A percentile compares a stretch with the other conserved stretches of the same genome.
Conservation (phyloP, 2,797 vertebrate genomes). For the Microchirus variegatus region DNA sequence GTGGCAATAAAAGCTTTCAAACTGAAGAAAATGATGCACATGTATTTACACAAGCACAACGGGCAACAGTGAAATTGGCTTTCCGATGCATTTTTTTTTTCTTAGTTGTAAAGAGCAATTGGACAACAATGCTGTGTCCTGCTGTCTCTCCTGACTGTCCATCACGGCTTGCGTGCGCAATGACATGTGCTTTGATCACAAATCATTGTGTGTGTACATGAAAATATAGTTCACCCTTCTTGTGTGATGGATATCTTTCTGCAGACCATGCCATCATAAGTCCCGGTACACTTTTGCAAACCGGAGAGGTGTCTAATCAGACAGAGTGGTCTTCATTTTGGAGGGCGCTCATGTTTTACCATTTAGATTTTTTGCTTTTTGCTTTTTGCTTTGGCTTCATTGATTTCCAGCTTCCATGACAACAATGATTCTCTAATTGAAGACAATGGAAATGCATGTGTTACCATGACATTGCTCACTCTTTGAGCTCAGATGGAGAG, state of each 20-base stretch:
- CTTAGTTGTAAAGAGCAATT: too few species aligned
- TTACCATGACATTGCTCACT: not conserved
- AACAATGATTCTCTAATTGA: constrained; percentile 17
- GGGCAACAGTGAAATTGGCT: not conserved
- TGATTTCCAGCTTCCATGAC: constrained; percentile 15
- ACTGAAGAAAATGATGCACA: not conserved
- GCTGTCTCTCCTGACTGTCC: not conserved
- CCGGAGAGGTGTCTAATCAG: not conserved
- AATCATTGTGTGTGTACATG: not conserved
- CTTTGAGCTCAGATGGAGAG: constrained; percentile 10
- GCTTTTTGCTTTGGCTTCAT: not conserved
- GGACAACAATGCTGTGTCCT: not conserved
- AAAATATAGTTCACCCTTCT: not conserved
- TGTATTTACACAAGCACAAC: too few species aligned
- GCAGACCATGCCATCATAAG: not conserved
- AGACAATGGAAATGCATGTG: not conserved
- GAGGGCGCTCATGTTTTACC: not conserved
- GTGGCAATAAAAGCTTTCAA: not conserved
- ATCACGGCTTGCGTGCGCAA: not conserved
- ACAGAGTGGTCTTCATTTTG: not conserved
- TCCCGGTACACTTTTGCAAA: not conserved
- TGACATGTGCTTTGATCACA: too few species aligned
- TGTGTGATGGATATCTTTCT: not conserved
- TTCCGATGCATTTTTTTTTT: not conserved
- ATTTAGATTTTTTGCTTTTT: not conserved